These are phyloP conservation scores for Lampris megalopsis DNA, from an alignment of 2,113 vertebrate genomes.

Conservation along the genomic window DNA sequence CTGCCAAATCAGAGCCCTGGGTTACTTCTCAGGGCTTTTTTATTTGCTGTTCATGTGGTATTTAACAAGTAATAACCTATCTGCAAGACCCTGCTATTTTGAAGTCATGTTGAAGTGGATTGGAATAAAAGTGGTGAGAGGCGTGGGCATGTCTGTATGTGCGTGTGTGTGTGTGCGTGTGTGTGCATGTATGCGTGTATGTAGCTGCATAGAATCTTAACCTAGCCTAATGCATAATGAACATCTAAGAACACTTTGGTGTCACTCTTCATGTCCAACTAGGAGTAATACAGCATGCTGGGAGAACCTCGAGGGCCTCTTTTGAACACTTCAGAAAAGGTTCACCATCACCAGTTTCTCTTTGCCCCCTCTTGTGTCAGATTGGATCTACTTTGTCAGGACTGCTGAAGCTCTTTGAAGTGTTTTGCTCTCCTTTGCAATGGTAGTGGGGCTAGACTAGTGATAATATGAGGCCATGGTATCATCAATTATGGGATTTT, in stretches of 20 bases:
- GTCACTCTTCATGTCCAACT: constrained; percentile 49
- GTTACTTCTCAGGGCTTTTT: constrained; percentile 50
- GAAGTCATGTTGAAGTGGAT: not conserved
- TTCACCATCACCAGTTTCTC: constrained; percentile 34
- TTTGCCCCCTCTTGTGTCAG: constrained; percentile 1
- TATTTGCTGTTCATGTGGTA: constrained; percentile 48
- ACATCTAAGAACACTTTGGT: constrained; percentile 43
- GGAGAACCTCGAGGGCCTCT: constrained; percentile 38
- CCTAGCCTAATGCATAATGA: constrained; percentile 35
- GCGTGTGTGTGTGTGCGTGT: not conserved
- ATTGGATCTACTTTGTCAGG: constrained; percentile 18
- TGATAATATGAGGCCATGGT: not conserved
- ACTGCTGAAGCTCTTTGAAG: constrained; percentile 10
- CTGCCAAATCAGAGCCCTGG: constrained; percentile 16
- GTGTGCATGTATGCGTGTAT: not conserved
- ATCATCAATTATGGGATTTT: not conserved
- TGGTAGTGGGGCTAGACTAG: not conserved
- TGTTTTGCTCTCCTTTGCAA: not conserved
- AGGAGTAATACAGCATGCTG: constrained; percentile 47
- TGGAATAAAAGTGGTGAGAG: not conserved
- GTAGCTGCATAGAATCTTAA: constrained; percentile 7
- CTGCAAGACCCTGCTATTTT: constrained; percentile 34
- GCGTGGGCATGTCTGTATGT: not conserved
- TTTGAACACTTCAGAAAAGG: constrained; percentile 32
- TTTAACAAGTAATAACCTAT: constrained; percentile 56